phyloP scores from a whole-genome alignment of 2,797 vertebrate species.

The Smutsia temminckii region DNA sequence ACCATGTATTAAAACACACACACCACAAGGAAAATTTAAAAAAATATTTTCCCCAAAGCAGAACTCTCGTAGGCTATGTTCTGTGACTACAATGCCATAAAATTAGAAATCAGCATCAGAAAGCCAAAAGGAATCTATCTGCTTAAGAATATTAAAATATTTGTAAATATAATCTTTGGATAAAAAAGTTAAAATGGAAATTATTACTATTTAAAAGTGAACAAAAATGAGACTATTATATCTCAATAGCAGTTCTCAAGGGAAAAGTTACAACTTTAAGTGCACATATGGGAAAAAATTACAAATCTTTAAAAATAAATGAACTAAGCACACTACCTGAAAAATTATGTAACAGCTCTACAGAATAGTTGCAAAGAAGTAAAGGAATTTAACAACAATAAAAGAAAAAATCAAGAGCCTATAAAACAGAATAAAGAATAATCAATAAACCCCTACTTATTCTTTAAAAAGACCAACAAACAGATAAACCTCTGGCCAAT shows the following conservation, averaged over 20 bases:
- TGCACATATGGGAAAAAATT: background rate
- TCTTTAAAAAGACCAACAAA: background rate
- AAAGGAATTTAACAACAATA: background rate
- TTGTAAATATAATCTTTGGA: background rate
- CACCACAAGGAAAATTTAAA: background rate
- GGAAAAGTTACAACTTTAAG: background rate
- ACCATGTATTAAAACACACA: background rate
- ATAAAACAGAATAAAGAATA: conserved; percentile 29
- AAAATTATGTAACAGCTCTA: background rate
- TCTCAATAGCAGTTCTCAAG: background rate
- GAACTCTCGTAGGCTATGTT: background rate
- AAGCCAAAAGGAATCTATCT: background rate
- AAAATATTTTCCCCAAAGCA: background rate
- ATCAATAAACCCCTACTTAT: background rate
- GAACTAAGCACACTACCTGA: background rate
- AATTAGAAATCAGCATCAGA: background rate
- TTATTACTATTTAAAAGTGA: background rate
- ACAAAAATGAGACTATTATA: background rate
- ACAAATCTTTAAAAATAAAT: conserved; percentile 12
- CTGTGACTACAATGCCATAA: background rate
- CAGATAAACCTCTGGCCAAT: background rate
- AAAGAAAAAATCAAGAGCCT: background rate
- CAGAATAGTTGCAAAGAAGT: background rate
- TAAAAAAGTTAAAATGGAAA: background rate
- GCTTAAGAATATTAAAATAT: background rate